Evolutionary conservation across 2,113 vertebrate species (phyloP), one percentile per base, ranked within the genome.

Genomic region (Mesoclemmys tuberculata): DNA sequence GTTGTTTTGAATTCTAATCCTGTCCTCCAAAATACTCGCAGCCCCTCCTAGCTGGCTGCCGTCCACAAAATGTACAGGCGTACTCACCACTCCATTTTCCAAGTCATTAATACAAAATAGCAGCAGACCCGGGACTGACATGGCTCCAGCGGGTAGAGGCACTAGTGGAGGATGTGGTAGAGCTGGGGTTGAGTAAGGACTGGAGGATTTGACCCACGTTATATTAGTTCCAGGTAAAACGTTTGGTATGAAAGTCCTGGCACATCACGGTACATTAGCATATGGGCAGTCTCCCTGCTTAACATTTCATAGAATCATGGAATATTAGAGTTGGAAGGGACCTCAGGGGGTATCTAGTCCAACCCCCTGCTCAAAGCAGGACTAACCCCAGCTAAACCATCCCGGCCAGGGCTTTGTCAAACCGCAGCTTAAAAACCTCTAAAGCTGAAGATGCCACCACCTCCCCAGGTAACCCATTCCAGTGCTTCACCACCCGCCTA

Each of bases 221-320:
- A 46, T 35, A 35, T 61, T 27, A 35, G 61, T 64, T n/a, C 61
- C n/a, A 64, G 18, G 19, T 35, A n/a, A 68, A 31, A 68, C 14
- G 61, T 35, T n/a, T 68, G 58, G 22, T 6, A 7, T 31, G 13
- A 61, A 61, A 14, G 6, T 10, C 29, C 58, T 61, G 35, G 61
- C 35, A 21, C 35, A n/a, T 7, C 18, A n/a, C 16, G 0, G 35
- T 9, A 8, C 18, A 16, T 18, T n/a, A 10, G 35, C 18, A n/a
- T 19, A 31, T 19, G 31, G 61, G 16, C 31, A 8, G 58, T 29
- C 56, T 29, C 58, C 14, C 6, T 35, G 58, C 16, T n/a, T 46
- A 46, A 46, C 46, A n/a, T n/a, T n/a, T n/a, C n/a, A n/a, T n/a
- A n/a, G n/a, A n/a, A n/a, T n/a, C n/a, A n/a, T n/a, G n/a, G n/a